Evolutionary conservation across 2,888 invertebrate species (phyloP), one percentile per base, ranked within the genome.

Genomic region (Ormyrus labotus): DNA sequence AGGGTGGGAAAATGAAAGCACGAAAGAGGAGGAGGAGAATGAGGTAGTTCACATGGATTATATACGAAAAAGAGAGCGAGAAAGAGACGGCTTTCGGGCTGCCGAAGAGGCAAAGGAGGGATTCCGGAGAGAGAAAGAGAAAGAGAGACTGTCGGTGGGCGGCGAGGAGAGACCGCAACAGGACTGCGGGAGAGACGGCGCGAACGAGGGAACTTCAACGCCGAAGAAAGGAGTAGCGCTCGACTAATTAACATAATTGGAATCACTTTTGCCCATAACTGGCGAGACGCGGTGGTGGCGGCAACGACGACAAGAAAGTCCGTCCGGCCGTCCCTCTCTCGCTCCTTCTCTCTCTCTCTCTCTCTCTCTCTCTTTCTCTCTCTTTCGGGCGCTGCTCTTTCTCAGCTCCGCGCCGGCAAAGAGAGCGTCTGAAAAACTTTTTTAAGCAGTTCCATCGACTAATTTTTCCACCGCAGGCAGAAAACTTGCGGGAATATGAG

Each of bases 161-260:
- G 81, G 70, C 76, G 78, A 55, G 19, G 19, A 34, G 77, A 65
- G 71, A 74, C 81, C 71, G 71, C 75, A 68, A 75, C 61, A 67
- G 80, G 74, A 81, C 82, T 67, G 78, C 11, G 79, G 48, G 19
- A 69, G 76, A 82, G 75, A 81, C 81, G 77, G 81, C 80, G 83
- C 82, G 84, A 87, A 86, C 85, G 86, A 86, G 85, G 84, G 83
- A 88, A 87, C 84, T 87, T 87, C 83, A 83, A 84, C 86, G 85
- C 78, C 83, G 82, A 83, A 80, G 83, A 78, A 81, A 80, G 73
- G 82, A 80, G 80, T 76, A 81, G 79, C 73, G 80, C 78, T 82
- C 78, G 84, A 85, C 85, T 86, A 88, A 88, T 88, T 86, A 87
- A 85, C 87, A 87, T 88, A 88, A 88, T 87, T 88, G 86, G 85